phyloP scores from a whole-genome alignment of 2,113 vertebrate genomes.

The Phyllopteryx taeniolatus region DNA sequence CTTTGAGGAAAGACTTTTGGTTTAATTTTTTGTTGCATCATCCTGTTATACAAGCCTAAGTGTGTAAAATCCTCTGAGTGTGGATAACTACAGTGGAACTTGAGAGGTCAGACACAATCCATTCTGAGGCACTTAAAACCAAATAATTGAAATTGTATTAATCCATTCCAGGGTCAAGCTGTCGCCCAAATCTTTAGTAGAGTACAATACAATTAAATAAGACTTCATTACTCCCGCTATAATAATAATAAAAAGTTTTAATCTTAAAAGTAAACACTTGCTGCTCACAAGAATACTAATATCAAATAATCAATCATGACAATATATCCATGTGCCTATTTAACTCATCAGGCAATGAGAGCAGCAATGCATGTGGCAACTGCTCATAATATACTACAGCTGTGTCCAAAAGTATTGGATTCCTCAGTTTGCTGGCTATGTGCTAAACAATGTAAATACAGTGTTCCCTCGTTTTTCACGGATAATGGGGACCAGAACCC shows the following conservation, averaged over 20 bases:
- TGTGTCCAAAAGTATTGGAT: neutral
- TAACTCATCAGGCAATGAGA: neutral
- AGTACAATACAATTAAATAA: neutral
- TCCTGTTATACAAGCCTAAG: neutral
- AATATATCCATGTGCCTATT: neutral
- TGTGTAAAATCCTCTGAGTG: neutral
- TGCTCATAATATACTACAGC: neutral
- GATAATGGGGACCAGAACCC: too few relatives aligned
- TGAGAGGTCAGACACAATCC: neutral
- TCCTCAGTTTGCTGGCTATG: neutral
- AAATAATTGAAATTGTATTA: neutral
- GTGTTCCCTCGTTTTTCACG: too few relatives aligned
- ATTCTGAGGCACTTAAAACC: neutral
- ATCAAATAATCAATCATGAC: too few relatives aligned
- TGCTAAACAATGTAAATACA: neutral
- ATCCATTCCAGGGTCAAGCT: neutral
- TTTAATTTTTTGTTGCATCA: neutral
- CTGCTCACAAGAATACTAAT: neutral
- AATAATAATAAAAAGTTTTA: neutral
- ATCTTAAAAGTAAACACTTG: neutral
- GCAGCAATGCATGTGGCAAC: neutral
- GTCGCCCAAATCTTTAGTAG: neutral
- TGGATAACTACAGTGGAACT: neutral
- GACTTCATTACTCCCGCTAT: too few relatives aligned
- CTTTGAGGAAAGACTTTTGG: too few relatives aligned